Evolutionary conservation across 2,888 invertebrate species (phyloP), one percentile per base, ranked within the genome.

Genomic region (Osmoderma eremita): DNA sequence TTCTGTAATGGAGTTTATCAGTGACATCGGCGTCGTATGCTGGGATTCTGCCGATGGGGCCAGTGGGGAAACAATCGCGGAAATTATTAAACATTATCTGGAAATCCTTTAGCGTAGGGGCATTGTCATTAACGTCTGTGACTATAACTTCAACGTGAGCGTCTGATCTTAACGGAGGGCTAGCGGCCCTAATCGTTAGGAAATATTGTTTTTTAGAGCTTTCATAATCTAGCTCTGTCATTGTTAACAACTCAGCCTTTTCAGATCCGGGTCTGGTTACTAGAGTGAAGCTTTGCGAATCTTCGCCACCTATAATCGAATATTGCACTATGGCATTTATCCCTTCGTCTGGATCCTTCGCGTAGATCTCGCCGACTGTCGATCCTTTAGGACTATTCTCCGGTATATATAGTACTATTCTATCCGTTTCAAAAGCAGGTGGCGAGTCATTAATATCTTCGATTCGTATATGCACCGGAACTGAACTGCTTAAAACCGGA

Each of bases 331-430:
- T 89, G 0, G 96, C 95, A 80, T 97, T 96, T 0, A 89, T 87
- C 0, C 95, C 97, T 78, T 95, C 95, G 75, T 98, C 97, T 0
- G 96, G 95, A 82, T 98, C 97, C 74, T 89, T 90, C 0, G 97
- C 94, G 75, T 91, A 88, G 64, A 98, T 91, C 76, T 93, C 92
- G 0, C 97, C 97, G 0, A 98, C 95, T 0, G 93, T 92, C 0
- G 97, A 95, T 0, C 96, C 98, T 0, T 97, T 89, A 0, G 98
- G 97, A n/a, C 95, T 95, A 80, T 99, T 98, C 83, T 99, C 98
- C 0, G 94, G 86, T 3, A 98, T 91, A 79, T 94, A 95, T 41
- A 97, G 88, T 0, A 91, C 89, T 12, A 98, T 91, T 78, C 92
- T 91, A 75, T 95, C 94, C 1, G 92, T 91, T 69, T 93, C 91